phyloP scores from a whole-genome alignment of 1,140 invertebrate genomes.

The Lanistes nyassanus region DNA sequence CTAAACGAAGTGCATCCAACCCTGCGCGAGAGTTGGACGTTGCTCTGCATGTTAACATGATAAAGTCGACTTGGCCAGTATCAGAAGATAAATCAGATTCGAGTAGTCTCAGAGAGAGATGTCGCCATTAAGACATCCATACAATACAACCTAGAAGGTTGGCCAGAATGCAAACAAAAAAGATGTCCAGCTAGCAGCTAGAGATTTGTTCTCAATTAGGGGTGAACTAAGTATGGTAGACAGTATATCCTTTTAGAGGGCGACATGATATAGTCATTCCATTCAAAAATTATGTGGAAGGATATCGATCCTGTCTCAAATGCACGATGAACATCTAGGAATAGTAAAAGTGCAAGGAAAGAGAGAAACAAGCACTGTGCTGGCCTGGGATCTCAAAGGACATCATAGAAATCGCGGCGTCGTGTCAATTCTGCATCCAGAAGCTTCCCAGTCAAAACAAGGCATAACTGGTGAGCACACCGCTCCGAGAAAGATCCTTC shows the following conservation, averaged over 20 bases:
- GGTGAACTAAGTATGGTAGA: background rate
- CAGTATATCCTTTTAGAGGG: background rate
- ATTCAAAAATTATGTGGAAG: background rate
- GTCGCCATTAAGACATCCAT: background rate
- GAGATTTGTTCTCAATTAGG: too few relatives aligned
- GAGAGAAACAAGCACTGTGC: background rate
- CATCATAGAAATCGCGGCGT: background rate
- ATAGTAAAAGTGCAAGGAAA: background rate
- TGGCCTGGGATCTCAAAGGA: conserved; percentile 6
- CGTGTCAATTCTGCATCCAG: background rate
- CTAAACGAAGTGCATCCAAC: too few relatives aligned
- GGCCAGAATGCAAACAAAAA: too few relatives aligned
- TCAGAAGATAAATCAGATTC: background rate
- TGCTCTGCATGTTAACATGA: conserved; percentile 47
- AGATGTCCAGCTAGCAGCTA: too few relatives aligned
- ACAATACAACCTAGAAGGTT: background rate
- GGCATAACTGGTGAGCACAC: conserved; percentile 16
- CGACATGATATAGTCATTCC: conserved; percentile 3
- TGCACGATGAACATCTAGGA: conserved; percentile 13
- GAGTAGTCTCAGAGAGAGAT: background rate
- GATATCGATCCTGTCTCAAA: background rate
- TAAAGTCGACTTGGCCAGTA: background rate
- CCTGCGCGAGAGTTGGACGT: background rate
- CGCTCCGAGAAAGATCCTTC: conserved; percentile 22
- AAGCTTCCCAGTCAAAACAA: conserved; percentile 1